Evolutionary conservation across 2,888 invertebrate species (phyloP).

Genomic region (Subacronicta megacephala): DNA sequence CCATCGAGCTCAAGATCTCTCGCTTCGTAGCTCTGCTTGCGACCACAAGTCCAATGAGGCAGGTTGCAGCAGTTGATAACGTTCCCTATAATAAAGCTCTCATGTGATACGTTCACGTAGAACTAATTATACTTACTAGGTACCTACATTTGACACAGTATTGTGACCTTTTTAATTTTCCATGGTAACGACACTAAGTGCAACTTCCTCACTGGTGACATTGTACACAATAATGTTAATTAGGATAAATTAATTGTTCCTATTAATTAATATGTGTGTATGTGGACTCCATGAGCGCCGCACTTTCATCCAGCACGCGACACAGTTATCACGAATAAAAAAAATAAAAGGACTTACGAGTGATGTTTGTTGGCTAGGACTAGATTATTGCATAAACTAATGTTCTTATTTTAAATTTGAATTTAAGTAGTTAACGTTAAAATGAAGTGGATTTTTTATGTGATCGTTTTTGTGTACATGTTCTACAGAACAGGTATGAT

Average conservation of each 20-base stretch:
- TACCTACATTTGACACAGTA: constrained; percentile 27
- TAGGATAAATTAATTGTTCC: constrained; percentile 60
- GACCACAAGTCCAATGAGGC: too few relatives aligned
- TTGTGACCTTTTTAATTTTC: constrained; percentile 67
- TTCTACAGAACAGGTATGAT: constrained; percentile 73
- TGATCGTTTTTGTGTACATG: constrained; percentile 75
- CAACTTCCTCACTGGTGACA: constrained; percentile 63
- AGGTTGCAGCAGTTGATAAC: too few relatives aligned
- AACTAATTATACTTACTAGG: neutral
- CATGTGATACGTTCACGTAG: too few relatives aligned
- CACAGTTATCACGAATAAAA: constrained; percentile 35
- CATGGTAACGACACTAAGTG: constrained; percentile 52
- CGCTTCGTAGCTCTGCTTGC: too few relatives aligned
- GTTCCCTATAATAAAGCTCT: too few relatives aligned
- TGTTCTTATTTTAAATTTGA: constrained; percentile 26
- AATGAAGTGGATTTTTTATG: constrained; percentile 80
- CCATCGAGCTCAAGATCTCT: too few relatives aligned
- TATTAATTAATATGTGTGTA: constrained; percentile 48
- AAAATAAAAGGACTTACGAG: constrained; percentile 19
- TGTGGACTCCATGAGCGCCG: constrained; percentile 16
- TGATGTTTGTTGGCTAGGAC: constrained; percentile 12
- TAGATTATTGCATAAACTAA: constrained; percentile 15
- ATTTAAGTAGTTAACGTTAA: constrained; percentile 36
- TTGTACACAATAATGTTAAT: constrained; percentile 59
- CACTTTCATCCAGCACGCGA: constrained; percentile 52